Conservation (phyloP, 2,888 invertebrate species). For the Harmothoe impar region DNA sequence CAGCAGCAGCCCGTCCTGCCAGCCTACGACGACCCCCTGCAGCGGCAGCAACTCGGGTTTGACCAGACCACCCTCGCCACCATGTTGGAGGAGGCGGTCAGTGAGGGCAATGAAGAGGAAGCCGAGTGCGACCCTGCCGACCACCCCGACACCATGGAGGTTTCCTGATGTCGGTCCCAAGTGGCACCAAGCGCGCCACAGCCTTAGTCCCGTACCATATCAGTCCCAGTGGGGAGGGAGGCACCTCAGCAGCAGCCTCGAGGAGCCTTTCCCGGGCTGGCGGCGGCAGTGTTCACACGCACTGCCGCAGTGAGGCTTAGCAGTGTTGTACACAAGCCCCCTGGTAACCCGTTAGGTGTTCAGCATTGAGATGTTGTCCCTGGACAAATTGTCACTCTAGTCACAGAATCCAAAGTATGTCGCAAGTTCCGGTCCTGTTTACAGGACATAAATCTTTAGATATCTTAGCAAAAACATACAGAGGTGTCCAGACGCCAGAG, state of each 20-base stretch:
- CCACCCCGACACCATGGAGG: slow-evolving; percentile 41
- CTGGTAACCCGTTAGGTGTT: not conserved
- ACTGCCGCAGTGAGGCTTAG: no score
- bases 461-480: not conserved
- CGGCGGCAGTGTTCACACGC: no score
- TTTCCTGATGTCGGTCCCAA: slow-evolving; percentile 41
- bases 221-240: slow-evolving; percentile 5
- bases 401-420: slow-evolving; percentile 32
- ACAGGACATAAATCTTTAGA: not conserved
- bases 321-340: no score
- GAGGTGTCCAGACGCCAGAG: not conserved
- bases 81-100: slow-evolving; percentile 69
- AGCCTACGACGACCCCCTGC: slow-evolving; percentile 68
- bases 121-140: not conserved
- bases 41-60: slow-evolving; percentile 63
- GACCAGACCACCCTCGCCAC: slow-evolving; percentile 67
- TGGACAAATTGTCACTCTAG: slow-evolving; percentile 11
- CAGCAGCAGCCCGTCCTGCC: slow-evolving; percentile 92
- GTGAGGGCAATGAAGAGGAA: slow-evolving; percentile 67
- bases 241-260: not conserved
- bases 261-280: no score
- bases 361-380: not conserved
- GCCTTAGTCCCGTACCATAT: slow-evolving; percentile 36
- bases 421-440: not conserved
- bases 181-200: slow-evolving; percentile 2